These are phyloP conservation scores for Nestor notabilis DNA, from an alignment of 2,113 vertebrate species.

Conservation along the genomic window DNA sequence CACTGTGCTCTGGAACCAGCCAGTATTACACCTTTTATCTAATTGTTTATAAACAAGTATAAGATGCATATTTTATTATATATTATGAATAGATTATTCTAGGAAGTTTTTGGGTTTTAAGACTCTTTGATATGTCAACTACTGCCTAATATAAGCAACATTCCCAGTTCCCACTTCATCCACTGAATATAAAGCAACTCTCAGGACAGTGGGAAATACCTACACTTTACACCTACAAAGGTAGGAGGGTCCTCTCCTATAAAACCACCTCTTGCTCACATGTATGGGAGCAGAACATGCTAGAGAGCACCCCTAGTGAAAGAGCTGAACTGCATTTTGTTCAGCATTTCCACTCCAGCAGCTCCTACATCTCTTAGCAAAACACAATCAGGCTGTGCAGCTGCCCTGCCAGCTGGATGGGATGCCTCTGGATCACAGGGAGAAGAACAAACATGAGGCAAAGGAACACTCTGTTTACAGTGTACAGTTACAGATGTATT, in stretches of 20 bases:
- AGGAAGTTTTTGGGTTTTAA: neutral
- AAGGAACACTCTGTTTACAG: neutral
- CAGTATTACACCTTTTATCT: neutral
- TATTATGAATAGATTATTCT: neutral
- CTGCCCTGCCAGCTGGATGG: neutral
- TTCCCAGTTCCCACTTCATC: neutral
- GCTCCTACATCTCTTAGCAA: neutral
- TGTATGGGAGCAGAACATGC: rapidly evolving
- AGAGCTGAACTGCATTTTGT: neutral
- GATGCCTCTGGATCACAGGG: neutral
- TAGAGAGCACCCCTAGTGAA: neutral
- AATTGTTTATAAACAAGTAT: neutral
- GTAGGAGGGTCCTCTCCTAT: neutral
- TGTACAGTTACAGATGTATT: neutral
- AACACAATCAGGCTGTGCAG: neutral
- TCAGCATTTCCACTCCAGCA: neutral
- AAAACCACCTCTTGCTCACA: neutral
- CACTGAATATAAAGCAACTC: neutral
- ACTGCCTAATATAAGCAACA: neutral
- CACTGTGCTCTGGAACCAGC: neutral
- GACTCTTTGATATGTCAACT: neutral
- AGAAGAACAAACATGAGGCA: neutral
- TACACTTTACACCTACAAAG: neutral
- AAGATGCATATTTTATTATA: neutral
- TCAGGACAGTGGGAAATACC: neutral